phyloP scores from a whole-genome alignment of 1,140 invertebrate species.

The Halesus radiatus region DNA sequence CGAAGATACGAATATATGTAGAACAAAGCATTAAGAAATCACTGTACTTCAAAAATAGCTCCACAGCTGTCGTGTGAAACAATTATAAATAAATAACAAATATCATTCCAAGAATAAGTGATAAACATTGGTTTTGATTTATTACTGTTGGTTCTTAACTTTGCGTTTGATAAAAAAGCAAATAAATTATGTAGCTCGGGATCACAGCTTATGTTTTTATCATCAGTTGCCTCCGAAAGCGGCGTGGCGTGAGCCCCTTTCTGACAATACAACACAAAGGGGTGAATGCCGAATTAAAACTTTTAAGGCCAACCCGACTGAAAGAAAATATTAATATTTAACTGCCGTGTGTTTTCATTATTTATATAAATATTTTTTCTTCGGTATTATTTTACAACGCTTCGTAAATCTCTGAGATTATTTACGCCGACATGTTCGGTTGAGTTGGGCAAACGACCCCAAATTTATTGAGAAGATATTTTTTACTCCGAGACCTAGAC shows the following conservation, averaged over 20 bases:
- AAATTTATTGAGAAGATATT: constrained; percentile 43
- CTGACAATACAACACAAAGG: constrained; percentile 14
- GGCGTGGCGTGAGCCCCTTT: neutral
- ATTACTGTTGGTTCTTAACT: too few species aligned
- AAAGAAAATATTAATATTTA: constrained; percentile 31
- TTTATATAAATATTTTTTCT: constrained; percentile 29
- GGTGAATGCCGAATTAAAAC: neutral
- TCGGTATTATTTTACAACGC: constrained; percentile 33
- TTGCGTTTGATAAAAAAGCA: neutral
- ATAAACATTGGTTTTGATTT: too few species aligned
- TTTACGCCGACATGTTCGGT: constrained; percentile 33
- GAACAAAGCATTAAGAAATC: too few species aligned
- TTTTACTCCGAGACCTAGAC: constrained; percentile 17
- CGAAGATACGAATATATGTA: too few species aligned
- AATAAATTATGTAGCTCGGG: neutral
- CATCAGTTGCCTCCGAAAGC: constrained; percentile 9
- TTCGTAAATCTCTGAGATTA: constrained; percentile 34
- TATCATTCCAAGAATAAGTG: too few species aligned
- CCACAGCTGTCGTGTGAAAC: too few species aligned
- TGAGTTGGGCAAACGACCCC: constrained; percentile 24
- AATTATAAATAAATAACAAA: too few species aligned
- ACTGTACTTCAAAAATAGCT: too few species aligned
- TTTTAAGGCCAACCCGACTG: constrained; percentile 6
- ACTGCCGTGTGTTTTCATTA: constrained; percentile 25
- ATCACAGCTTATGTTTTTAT: neutral